phyloP scores from a whole-genome alignment of 2,113 vertebrate species.

The Ammodytes dubius region DNA sequence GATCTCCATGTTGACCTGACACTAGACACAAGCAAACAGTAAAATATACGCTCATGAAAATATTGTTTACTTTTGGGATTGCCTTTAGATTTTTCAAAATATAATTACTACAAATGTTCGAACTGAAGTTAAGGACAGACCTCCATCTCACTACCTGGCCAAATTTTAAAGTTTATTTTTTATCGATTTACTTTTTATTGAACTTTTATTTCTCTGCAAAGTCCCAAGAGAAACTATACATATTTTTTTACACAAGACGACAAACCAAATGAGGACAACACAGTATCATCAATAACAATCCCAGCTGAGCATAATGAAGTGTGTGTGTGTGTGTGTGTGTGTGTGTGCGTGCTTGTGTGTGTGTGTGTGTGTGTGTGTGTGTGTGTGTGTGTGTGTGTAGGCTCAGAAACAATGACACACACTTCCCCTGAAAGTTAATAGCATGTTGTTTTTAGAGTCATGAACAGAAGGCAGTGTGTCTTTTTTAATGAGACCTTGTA shows the following conservation, averaged over 20 bases:
- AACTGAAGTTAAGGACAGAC: background rate
- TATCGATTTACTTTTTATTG: background rate
- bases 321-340: background rate
- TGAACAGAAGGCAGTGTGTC: slow-evolving; percentile 39
- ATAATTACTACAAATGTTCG: no score
- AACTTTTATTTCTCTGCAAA: background rate
- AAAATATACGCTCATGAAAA: no score
- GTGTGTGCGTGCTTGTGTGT: background rate
- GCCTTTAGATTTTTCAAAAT: no score
- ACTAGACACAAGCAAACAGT: no score
- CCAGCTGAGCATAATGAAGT: background rate
- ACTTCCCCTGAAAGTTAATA: slow-evolving; percentile 23
- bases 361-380: background rate
- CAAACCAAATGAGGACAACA: background rate
- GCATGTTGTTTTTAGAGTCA: slow-evolving; percentile 3
- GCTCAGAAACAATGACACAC: slow-evolving; percentile 25
- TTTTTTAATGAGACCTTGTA: slow-evolving; percentile 49
- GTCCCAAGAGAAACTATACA: background rate
- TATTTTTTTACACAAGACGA: slow-evolving; percentile 1
- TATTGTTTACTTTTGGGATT: no score
- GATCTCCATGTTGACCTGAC: no score
- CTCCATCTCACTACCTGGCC: no score
- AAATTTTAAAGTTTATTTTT: background rate
- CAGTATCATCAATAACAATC: slow-evolving; percentile 20
- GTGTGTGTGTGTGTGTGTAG: background rate